Base-by-base conservation (phyloP, 1,140 invertebrate species). In the Oreohelix idahoensis region DNA sequence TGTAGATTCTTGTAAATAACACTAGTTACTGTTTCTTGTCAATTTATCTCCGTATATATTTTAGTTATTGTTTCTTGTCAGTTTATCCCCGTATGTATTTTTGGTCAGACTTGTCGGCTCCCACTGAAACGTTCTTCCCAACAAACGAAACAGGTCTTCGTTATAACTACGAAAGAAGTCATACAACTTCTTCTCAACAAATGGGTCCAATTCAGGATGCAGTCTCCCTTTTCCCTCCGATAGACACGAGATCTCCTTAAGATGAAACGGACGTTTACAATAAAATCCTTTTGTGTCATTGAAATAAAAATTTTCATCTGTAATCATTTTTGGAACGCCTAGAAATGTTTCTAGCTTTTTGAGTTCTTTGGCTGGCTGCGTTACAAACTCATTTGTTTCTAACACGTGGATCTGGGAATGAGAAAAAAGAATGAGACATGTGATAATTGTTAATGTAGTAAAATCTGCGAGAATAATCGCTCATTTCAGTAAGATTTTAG, bases 91-190 rank as follows among this genome's bases (percentile, higher is more conserved):
- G 42, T 45, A 8, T 45, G 15, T 45, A 45, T 45, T 45, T 15
- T 5, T 45, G 42, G 15, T 45, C 15, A 15, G 15, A 45, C 23
- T 5, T 2, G 20, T 2, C 83, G 76, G 85, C 79, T 84, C 66
- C 92, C 92, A 92, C n/a, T 87, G 84, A 85, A 92, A 92, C 58
- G 79, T 85, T 77, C 82, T 83, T 36, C 86, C 84, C 39, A 92
- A 86, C 86, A 92, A 84, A 74, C 87, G 63, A 84, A 89, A 92
- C 51, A 92, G 86, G 78, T 87, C 86, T 73, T 88, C 81, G 85
- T 98, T 98, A 90, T 97, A 97, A 0, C 97, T 96, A 88, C 95
- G 94, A 92, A 97, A 98, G 91, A 98, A 98, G 88, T 97, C 95
- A 85, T 95, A 94, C 49, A 98, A 94, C 86, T 95, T 94, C 84